These are phyloP conservation scores for Himalopsyche tibetana DNA, from an alignment of 2,888 invertebrate species.

Conservation along the genomic window DNA sequence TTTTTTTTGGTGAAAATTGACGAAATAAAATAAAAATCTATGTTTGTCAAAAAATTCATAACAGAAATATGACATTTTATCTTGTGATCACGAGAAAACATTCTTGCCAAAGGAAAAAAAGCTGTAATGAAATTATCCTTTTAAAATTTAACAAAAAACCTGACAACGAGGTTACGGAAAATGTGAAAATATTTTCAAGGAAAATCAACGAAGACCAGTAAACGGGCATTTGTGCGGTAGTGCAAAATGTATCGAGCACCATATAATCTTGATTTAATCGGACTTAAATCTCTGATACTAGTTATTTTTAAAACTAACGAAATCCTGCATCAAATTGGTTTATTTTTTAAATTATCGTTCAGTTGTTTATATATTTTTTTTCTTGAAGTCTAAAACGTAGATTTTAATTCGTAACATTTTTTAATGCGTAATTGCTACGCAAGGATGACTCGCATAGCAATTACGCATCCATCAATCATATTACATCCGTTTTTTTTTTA, in stretches of 20 bases:
- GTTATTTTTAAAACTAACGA: too few relatives aligned
- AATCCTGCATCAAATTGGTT: too few relatives aligned
- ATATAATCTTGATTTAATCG: background rate
- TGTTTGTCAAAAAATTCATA: background rate
- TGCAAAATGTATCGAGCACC: slow-evolving; percentile 26
- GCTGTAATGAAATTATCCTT: slow-evolving; percentile 28
- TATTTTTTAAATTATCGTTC: too few relatives aligned
- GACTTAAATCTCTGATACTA: too few relatives aligned
- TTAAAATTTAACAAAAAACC: slow-evolving; percentile 8
- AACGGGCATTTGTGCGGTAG: background rate
- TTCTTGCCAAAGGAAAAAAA: slow-evolving; percentile 16
- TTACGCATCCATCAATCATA: too few relatives aligned
- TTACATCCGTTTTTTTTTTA: too few relatives aligned
- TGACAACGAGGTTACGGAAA: slow-evolving; percentile 15
- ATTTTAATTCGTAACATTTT: too few relatives aligned
- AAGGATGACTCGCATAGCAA: too few relatives aligned
- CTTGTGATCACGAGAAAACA: slow-evolving; percentile 17
- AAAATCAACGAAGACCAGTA: background rate
- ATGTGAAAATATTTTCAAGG: slow-evolving; percentile 24
- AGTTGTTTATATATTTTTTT: too few relatives aligned
- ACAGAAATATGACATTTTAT: background rate
- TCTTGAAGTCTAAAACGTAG: too few relatives aligned
- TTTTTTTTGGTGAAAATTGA: background rate
- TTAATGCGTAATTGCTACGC: too few relatives aligned
- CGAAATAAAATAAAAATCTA: background rate